A percentile compares a stretch with the other conserved stretches of the same genome.
Evolutionary conservation across 1,140 invertebrate genomes (phyloP).

Genomic region (Acromyrmex echinatior): DNA sequence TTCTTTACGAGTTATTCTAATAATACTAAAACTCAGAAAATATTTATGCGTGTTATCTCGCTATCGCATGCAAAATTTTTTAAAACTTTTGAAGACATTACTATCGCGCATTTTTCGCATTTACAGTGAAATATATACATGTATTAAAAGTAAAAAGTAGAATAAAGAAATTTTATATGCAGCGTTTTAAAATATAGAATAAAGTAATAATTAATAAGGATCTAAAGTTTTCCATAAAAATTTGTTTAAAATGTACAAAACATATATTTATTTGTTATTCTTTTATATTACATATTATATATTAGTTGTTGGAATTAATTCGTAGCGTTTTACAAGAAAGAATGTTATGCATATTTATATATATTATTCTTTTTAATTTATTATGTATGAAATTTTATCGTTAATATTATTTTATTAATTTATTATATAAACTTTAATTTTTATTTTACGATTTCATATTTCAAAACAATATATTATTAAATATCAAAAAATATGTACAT

Average conservation of each 20-base stretch:
- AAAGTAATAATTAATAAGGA: neutral
- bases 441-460: neutral
- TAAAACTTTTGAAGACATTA: neutral
- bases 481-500: neutral
- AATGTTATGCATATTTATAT: too few species aligned
- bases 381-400: too few species aligned
- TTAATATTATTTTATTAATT: too few species aligned
- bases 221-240: neutral
- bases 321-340: too few species aligned
- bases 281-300: neutral
- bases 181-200: neutral
- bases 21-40: neutral
- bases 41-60: neutral
- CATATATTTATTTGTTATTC: neutral
- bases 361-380: too few species aligned
- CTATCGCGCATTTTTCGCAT: neutral
- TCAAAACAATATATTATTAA: neutral
- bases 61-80: neutral
- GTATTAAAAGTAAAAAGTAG: neutral
- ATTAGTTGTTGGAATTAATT: too few species aligned
- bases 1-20: conserved; percentile 19
- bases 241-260: neutral
- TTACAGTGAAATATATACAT: neutral
- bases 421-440: neutral
- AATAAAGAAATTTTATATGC: neutral